A percentile compares a stretch with the other conserved stretches of the same genome.
These are phyloP conservation scores for Elephas maximus DNA, from an alignment of 2,113 vertebrate species.

Conservation along the genomic window DNA sequence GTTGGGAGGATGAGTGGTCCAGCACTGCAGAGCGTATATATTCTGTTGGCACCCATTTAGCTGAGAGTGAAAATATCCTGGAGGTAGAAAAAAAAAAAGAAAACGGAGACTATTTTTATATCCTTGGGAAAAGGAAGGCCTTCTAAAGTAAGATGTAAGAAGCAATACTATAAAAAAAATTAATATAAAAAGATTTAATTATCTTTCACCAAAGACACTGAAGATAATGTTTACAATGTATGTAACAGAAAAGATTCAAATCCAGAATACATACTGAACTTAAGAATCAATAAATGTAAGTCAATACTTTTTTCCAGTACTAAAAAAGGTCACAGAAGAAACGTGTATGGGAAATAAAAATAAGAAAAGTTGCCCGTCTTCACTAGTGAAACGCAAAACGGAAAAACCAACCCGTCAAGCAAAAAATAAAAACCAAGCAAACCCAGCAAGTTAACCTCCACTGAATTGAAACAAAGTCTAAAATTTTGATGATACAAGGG, in stretches of 20 bases:
- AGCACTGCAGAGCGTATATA: background rate
- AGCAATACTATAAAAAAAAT: background rate
- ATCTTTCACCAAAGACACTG: background rate
- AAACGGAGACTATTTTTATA: background rate
- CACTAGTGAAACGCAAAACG: background rate
- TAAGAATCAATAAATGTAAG: no score
- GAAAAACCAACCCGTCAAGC: background rate
- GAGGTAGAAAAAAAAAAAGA: background rate
- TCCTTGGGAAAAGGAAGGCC: background rate
- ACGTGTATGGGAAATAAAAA: background rate
- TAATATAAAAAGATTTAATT: background rate
- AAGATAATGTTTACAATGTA: background rate
- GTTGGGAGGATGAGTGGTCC: background rate
- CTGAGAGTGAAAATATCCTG: background rate
- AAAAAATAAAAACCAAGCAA: background rate
- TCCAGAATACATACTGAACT: no score
- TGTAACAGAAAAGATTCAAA: background rate
- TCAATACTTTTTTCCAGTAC: background rate
- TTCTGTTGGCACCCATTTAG: background rate
- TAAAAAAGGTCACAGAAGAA: background rate
- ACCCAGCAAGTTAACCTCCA: background rate
- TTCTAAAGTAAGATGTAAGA: background rate
- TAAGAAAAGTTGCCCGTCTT: background rate
- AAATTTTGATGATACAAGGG: background rate
- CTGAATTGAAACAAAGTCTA: background rate